Percentiles rank a stretch among this genome's conserved stretches.
phyloP scores from a whole-genome alignment of 2,113 vertebrate species.

The Microtus oregoni region DNA sequence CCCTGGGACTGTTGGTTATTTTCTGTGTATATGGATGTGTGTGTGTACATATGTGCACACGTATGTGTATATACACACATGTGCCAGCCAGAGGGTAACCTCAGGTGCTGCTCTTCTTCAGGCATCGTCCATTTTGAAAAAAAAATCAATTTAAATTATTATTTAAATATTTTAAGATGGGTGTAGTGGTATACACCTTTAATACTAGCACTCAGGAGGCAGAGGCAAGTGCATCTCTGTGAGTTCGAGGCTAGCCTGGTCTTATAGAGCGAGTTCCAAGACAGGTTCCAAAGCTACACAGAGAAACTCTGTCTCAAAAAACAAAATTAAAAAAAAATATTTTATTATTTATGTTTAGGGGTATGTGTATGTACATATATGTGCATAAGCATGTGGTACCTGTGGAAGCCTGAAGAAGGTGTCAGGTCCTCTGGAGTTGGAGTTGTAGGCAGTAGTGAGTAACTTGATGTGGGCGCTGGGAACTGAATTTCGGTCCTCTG shows the following conservation, averaged over 20 bases:
- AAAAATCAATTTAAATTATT: not conserved
- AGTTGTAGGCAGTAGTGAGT: not conserved
- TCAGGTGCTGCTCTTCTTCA: not conserved
- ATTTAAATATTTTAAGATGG: not conserved
- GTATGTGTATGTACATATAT: not conserved
- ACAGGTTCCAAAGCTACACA: too few relatives aligned
- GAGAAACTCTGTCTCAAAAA: too few relatives aligned
- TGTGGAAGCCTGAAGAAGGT: too few relatives aligned
- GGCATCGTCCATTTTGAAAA: not conserved
- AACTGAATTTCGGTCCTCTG: not conserved
- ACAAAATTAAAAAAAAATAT: not conserved
- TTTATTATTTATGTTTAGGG: not conserved
- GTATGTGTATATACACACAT: not conserved
- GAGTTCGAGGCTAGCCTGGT: too few relatives aligned
- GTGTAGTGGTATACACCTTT: too few relatives aligned
- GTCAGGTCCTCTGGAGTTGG: not conserved
- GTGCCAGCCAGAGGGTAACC: not conserved
- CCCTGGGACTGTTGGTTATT: not conserved
- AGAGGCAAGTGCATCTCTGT: too few relatives aligned
- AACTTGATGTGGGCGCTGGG: not conserved
- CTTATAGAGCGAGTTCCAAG: too few relatives aligned
- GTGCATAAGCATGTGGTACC: not conserved
- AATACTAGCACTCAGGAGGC: too few relatives aligned
- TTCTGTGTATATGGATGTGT: too few relatives aligned
- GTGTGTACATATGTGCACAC: not conserved